Percentiles rank a stretch among this genome's conserved stretches.
Conservation (phyloP, 2,888 invertebrate species). For the Lasiommata megera region DNA sequence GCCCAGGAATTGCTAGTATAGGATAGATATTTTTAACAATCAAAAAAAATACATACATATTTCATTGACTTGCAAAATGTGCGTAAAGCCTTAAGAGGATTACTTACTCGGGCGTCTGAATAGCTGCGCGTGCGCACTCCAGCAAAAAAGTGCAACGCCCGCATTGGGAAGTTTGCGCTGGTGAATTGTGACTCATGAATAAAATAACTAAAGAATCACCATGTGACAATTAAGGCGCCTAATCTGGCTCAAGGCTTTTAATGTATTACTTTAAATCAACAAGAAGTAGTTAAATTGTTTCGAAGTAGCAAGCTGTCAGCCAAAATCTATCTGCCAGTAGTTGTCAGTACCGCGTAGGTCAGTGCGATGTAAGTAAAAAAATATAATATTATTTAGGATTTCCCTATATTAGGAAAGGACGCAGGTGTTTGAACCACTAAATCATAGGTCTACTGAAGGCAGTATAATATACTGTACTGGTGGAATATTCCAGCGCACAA, state of each 20-base stretch:
- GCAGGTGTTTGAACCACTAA: conserved; percentile 1
- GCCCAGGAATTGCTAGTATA: too few relatives aligned
- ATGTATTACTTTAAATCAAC: conserved; percentile 7
- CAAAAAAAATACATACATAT: neutral
- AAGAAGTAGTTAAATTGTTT: too few relatives aligned
- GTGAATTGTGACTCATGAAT: conserved; percentile 62
- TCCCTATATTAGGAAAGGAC: too few relatives aligned
- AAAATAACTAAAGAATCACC: conserved; percentile 65
- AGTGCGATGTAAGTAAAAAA: too few relatives aligned
- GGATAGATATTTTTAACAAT: neutral
- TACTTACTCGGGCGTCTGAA: conserved; percentile 49
- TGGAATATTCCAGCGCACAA: neutral
- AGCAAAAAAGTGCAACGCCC: conserved; percentile 44
- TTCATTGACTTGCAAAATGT: neutral
- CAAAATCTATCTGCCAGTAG: too few relatives aligned
- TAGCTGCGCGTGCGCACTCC: conserved; percentile 50
- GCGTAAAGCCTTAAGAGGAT: conserved; percentile 40
- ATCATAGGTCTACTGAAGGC: neutral
- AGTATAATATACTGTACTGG: neutral
- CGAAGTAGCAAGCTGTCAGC: too few relatives aligned
- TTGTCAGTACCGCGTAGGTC: too few relatives aligned
- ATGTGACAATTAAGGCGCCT: conserved; percentile 57
- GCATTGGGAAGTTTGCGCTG: conserved; percentile 50
- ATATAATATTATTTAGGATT: too few relatives aligned
- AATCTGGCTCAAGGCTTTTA: conserved; percentile 12